phyloP scores from a whole-genome alignment of 2,113 vertebrate genomes.

The Euleptes europaea region DNA sequence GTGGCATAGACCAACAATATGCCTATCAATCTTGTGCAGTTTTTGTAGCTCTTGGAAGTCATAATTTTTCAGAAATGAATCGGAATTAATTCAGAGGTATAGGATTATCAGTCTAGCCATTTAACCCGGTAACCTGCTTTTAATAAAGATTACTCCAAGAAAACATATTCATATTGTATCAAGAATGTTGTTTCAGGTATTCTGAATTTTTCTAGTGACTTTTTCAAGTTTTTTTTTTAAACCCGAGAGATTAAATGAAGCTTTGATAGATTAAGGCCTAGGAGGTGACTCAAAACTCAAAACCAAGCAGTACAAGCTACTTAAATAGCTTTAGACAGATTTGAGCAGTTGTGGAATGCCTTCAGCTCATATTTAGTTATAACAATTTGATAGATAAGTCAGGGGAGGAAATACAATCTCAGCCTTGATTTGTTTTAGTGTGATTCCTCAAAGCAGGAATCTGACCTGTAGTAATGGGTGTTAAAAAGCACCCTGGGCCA shows the following conservation, averaged over 20 bases:
- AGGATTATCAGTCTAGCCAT: neutral
- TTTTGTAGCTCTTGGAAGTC: neutral
- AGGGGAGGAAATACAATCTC: conserved; percentile 15
- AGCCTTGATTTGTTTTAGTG: conserved; percentile 47
- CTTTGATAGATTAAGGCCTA: neutral
- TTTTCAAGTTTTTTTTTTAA: neutral
- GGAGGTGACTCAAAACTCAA: conserved; percentile 20
- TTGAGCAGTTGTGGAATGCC: conserved; percentile 56
- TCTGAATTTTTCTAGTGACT: neutral
- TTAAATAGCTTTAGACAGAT: conserved; percentile 62
- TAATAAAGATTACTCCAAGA: neutral
- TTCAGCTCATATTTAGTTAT: conserved; percentile 68
- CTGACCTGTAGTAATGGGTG: conserved; percentile 56
- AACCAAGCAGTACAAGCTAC: neutral
- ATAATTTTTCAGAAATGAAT: conserved; percentile 6
- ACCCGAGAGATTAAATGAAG: conserved; percentile 8
- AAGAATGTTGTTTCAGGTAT: neutral
- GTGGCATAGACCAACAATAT: neutral
- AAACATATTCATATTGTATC: neutral
- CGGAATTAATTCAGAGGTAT: conserved; percentile 5
- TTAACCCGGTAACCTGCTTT: conserved; percentile 2
- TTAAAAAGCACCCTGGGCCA: conserved; percentile 58
- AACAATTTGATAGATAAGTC: conserved; percentile 57
- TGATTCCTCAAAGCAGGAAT: conserved; percentile 55
- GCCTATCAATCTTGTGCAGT: neutral